Evolutionary conservation across 2,113 vertebrate genomes (phyloP), one percentile per base, ranked within the genome.

Genomic region (Tachysurus vachellii): DNA sequence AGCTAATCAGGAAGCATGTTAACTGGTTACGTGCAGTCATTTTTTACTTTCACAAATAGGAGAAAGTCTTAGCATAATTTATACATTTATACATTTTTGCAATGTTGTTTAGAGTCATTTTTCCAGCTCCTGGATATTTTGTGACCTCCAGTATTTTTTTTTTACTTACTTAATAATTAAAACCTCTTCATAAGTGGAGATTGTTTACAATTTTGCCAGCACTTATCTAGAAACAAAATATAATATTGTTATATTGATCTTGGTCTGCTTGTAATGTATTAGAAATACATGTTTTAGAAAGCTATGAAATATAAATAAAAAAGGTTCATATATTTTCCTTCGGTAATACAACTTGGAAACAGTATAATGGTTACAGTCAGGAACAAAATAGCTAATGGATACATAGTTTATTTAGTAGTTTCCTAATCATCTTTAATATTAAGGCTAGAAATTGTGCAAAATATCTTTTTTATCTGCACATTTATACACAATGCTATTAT

Each of bases 1-100:
- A 10, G 26, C 47, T 26, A n/a, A 80, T 86, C 79, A 11, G 36
- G 66, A 77, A 77, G 16, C 84, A 62, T 50, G 28, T 66, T 64
- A 23, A 17, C 54, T 36, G 28, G 21, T 68, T 66, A 56, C 16
- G 17, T 64, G 75, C 57, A 10, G 5, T 57, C 1, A 26, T 64
- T 85, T 23, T n/a, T 36, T 64, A 7, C 19, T 50, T 13, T 85
- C 47, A 26, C 8, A 42, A 75, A 66, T 85, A 44, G 79, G 13
- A 64, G 84, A 53, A 16, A 62, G 16, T 36, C 9, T 79, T 26
- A 50, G 36, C 8, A 47, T 62, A 42, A 77, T 50, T 61, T 77
- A 13, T 77, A 7, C 42, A 77, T 50, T 61, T 77, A 13, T 77
- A 7, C 42, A 61, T 62, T 77, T 47, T 64, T 31, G 10, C 44